Percentiles rank a stretch among this genome's conserved stretches.
Evolutionary conservation across 1,140 invertebrate species (phyloP).

Genomic region (Centruroides sculpturatus): DNA sequence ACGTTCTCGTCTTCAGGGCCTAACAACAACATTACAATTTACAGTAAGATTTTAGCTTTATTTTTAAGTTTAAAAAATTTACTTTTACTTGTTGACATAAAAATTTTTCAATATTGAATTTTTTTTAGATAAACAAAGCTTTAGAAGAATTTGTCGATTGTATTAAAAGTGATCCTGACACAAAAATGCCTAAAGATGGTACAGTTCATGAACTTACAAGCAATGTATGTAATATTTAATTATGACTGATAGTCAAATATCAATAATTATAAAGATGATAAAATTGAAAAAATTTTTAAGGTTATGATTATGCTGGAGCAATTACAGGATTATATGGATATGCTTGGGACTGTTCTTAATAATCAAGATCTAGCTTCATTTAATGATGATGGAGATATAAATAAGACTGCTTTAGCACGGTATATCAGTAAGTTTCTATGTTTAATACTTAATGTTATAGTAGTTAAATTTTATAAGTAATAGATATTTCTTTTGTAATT

Average conservation of each 20-base stretch:
- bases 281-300: not conserved
- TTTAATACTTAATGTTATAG: not conserved
- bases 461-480: not conserved
- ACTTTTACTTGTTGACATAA: too few relatives aligned
- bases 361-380: constrained; percentile 16
- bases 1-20: too few relatives aligned
- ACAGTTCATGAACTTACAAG: constrained; percentile 91
- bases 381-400: constrained; percentile 16
- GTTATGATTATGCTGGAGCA: constrained; percentile 66
- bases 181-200: constrained; percentile 78
- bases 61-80: too few relatives aligned
- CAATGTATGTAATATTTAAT: constrained; percentile 45
- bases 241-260: not conserved
- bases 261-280: not conserved
- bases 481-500: not conserved
- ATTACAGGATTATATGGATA: constrained; percentile 35
- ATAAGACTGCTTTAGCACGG: constrained; percentile 19
- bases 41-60: too few relatives aligned
- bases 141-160: constrained; percentile 87
- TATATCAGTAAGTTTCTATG: constrained; percentile 15
- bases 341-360: constrained; percentile 16
- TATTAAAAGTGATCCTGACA: constrained; percentile 64
- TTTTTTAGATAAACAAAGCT: constrained; percentile 58
- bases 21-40: too few relatives aligned
- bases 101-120: not conserved